A percentile compares a stretch with the other conserved stretches of the same genome.
phyloP scores from a whole-genome alignment of 2,888 invertebrate genomes.

The Lagria hirta region DNA sequence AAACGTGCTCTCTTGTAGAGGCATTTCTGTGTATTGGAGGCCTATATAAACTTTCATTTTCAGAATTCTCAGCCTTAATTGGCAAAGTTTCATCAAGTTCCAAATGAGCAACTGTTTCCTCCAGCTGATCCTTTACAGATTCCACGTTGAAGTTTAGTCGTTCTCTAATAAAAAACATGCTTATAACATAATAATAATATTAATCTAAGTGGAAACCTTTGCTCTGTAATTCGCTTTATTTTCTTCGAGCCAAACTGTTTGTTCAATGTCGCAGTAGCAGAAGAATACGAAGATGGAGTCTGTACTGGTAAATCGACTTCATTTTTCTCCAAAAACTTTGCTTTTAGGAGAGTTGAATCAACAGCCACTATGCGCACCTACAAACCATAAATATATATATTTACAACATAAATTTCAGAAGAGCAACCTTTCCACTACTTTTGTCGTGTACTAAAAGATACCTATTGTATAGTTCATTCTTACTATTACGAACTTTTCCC shows the following conservation, averaged over 20 bases:
- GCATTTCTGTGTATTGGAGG: slow-evolving; percentile 59
- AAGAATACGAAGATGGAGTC: slow-evolving; percentile 20
- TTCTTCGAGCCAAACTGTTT: slow-evolving; percentile 68
- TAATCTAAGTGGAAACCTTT: no score
- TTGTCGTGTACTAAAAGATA: slow-evolving; percentile 42
- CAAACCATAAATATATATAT: slow-evolving; percentile 21
- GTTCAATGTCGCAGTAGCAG: slow-evolving; percentile 54
- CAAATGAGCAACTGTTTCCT: slow-evolving; percentile 58
- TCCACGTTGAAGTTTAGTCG: slow-evolving; percentile 61
- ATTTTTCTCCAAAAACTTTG: slow-evolving; percentile 19
- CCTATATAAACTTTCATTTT: slow-evolving; percentile 52
- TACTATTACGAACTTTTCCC: slow-evolving; percentile 25
- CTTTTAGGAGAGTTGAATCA: slow-evolving; percentile 35
- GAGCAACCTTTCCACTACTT: slow-evolving; percentile 40
- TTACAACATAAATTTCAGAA: slow-evolving; percentile 1
- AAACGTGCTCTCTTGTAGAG: slow-evolving; percentile 54
- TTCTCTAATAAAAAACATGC: no score
- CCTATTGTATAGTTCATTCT: slow-evolving; percentile 39
- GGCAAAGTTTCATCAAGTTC: slow-evolving; percentile 27
- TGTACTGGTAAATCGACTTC: slow-evolving; percentile 7
- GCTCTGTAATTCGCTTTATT: slow-evolving; percentile 61
- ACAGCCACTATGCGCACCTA: slow-evolving; percentile 34
- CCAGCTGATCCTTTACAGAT: slow-evolving; percentile 61
- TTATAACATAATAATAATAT: no score
- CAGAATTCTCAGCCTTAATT: slow-evolving; percentile 33